Evolutionary conservation across 1,140 invertebrate genomes (phyloP).

Genomic region (Magallana gigas): DNA sequence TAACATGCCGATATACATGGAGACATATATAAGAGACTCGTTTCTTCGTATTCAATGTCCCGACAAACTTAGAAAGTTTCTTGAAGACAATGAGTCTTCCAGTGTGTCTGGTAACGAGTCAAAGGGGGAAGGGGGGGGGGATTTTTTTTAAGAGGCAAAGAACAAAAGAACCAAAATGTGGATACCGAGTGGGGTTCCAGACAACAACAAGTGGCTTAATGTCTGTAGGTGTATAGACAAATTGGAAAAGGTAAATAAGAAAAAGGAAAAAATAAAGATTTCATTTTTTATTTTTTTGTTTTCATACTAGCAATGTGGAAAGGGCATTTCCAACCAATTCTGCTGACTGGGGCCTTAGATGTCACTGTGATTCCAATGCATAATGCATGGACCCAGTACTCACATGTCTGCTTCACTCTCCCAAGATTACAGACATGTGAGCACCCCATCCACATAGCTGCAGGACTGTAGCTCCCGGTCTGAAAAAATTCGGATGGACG

Average conservation of each 20-base stretch:
- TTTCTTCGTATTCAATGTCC: slow-evolving; percentile 19
- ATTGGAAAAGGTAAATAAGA: slow-evolving; percentile 22
- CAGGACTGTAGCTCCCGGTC: too few relatives aligned
- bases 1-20: slow-evolving; percentile 27
- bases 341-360: neutral
- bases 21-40: slow-evolving; percentile 26
- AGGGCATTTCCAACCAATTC: slow-evolving; percentile 12
- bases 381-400: neutral
- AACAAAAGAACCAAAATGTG: slow-evolving; percentile 40
- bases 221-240: slow-evolving; percentile 31
- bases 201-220: neutral
- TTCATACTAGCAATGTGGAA: neutral
- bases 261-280: neutral
- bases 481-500: too few relatives aligned
- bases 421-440: neutral
- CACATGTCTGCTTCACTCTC: neutral
- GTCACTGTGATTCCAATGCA: neutral
- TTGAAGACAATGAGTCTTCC: slow-evolving; percentile 17
- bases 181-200: slow-evolving; percentile 39
- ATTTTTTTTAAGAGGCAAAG: slow-evolving; percentile 34
- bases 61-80: neutral
- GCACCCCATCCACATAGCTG: neutral
- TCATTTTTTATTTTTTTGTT: neutral
- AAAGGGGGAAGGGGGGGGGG: neutral
- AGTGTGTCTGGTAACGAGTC: slow-evolving; percentile 26